Percentiles rank a stretch among this genome's conserved stretches.
Conservation (phyloP, 1,140 invertebrate species). For the Lepidurus apus region DNA sequence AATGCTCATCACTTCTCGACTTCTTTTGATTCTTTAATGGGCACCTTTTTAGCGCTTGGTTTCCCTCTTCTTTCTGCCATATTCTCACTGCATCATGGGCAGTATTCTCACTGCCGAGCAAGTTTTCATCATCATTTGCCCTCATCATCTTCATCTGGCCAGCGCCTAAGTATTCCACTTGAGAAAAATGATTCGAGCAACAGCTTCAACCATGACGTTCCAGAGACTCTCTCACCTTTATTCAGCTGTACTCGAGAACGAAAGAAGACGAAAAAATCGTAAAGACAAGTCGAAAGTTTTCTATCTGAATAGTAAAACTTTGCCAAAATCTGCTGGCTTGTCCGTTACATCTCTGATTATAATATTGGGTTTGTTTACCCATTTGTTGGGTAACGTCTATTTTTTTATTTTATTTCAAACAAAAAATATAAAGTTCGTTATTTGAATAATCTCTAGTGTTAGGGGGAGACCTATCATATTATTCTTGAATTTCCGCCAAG, state of each 20-base stretch:
- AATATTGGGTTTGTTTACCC: background rate
- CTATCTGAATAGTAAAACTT: background rate
- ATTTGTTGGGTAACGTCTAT: background rate
- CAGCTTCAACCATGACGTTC: background rate
- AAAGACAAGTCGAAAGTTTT: background rate
- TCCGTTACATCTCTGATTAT: background rate
- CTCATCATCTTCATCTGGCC: background rate
- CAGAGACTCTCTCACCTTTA: background rate
- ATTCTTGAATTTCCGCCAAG: background rate
- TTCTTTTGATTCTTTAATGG: background rate
- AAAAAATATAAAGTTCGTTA: background rate
- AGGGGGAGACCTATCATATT: background rate
- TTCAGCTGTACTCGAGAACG: background rate
- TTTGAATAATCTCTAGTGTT: background rate
- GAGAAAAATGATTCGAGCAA: background rate
- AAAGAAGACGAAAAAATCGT: background rate
- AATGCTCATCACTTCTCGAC: constrained; percentile 6
- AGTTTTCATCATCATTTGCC: background rate
- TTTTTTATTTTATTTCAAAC: background rate
- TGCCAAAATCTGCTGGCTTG: background rate
- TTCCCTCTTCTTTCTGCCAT: background rate
- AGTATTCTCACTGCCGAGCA: background rate
- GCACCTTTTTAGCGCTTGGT: constrained; percentile 15
- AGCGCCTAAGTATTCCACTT: background rate
- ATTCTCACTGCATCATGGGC: background rate